Percentiles rank a stretch among this genome's conserved stretches.
Conservation (phyloP, 2,797 vertebrate species). For the Delichon dasypus region DNA sequence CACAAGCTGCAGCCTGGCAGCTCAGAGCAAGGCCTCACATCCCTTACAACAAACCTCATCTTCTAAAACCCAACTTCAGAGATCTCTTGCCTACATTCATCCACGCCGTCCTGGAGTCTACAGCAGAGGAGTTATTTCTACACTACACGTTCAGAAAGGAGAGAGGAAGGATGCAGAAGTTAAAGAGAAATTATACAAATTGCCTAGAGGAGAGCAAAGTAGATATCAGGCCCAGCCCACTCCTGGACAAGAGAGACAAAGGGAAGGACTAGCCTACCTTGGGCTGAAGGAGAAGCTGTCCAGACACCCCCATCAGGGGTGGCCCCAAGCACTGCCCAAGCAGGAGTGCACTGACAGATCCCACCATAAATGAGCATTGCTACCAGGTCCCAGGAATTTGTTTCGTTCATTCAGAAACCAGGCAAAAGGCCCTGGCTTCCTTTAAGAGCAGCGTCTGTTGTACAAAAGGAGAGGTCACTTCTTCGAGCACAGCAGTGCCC, state of each 20-base stretch:
- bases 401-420: neutral
- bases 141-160: neutral
- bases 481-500: neutral
- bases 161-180: neutral
- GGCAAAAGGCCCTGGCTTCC: neutral
- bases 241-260: neutral
- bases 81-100: too few relatives aligned
- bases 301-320: accelerated
- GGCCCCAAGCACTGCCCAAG: neutral
- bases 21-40: too few relatives aligned
- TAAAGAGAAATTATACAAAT: neutral
- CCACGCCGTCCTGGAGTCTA: too few relatives aligned
- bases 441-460: neutral
- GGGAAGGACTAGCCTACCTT: neutral
- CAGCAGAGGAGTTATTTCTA: too few relatives aligned
- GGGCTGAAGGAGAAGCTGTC: neutral
- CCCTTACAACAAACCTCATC: too few relatives aligned
- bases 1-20: too few relatives aligned
- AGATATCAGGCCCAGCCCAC: neutral
- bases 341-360: neutral
- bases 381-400: neutral
- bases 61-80: too few relatives aligned
- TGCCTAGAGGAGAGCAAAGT: neutral
- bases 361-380: accelerated
- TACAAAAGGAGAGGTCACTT: neutral